Percentiles rank a stretch among this genome's conserved stretches.
Conservation (phyloP, 2,113 vertebrate species). For the Pachycephala philippinensis region DNA sequence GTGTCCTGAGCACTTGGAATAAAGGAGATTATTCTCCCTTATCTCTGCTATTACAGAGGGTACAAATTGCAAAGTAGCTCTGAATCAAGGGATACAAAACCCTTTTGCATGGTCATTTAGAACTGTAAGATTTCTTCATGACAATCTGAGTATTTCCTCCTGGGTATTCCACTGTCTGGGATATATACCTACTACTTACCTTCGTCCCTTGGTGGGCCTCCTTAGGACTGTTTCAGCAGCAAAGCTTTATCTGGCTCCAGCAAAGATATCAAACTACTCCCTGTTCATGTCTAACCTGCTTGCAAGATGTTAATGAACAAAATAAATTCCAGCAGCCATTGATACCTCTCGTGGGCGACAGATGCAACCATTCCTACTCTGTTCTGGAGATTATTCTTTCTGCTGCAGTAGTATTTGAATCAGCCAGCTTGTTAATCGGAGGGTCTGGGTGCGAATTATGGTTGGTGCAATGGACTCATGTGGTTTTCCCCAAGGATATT, state of each 20-base stretch:
- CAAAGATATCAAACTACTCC: neutral
- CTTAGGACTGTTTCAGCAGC: neutral
- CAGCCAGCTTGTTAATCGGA: accelerated
- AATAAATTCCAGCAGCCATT: neutral
- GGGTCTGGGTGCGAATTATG: neutral
- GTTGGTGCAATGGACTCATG: neutral
- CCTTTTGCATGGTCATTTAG: neutral
- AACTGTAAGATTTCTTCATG: neutral
- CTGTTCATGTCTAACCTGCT: neutral
- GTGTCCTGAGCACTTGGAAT: neutral
- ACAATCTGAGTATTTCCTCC: neutral
- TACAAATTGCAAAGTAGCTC: neutral
- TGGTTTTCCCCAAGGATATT: neutral
- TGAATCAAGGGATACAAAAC: neutral
- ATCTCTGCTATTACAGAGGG: neutral
- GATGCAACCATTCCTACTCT: accelerated
- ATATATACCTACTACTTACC: neutral
- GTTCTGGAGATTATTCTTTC: neutral
- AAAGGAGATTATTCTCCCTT: neutral
- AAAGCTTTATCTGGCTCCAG: neutral
- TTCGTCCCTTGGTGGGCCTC: neutral
- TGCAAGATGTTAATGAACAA: neutral
- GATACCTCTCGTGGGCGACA: neutral
- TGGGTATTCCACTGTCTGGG: neutral
- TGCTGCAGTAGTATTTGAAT: neutral